Evolutionary conservation across 2,888 invertebrate species (phyloP), one percentile per base, ranked within the genome.

Genomic region (Lithosia quadra): DNA sequence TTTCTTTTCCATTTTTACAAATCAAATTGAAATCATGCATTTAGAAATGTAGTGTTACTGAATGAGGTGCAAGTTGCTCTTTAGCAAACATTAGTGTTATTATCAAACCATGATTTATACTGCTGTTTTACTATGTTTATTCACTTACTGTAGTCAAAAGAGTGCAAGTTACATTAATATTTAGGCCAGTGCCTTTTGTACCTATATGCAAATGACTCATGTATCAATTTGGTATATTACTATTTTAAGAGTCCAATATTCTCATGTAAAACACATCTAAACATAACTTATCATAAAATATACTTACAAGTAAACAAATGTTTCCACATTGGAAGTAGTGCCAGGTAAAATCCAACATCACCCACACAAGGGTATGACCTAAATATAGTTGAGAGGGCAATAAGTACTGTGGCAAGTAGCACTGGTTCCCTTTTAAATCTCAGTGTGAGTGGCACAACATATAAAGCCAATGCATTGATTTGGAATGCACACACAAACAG

Each of bases 401-500:
- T 95, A 65, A 98, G 95, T 22, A 98, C 97, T 49, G 97, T 97
- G 0, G 97, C 97, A 63, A 99, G 90, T 67, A 99, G 92, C 79
- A 98, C 95, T 4, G 98, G 98, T 84, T 98, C 98, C 63, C 96
- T 96, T 71, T 97, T 96, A 81, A 98, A 96, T 84, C 97, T 96
- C 53, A 98, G 92, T 10, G 97, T 97, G 34, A 99, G 93, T 0
- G 99, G 99, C 21, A 99, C 95, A 67, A 99, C 96, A 90, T 99
- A 99, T 63, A 99, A 95, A 57, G 99, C 96, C 67, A 99, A 96
- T 7, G 98, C 98, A 92, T 99, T 99, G 81, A 99, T 97, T 96
- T 99, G 99, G 90, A 99, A 99, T 77, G 99, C 98, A 87, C 97
- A 98, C 33, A 99, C 97, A 93, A 99, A 99, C 84, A 99, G 96